Evolutionary conservation across 2,888 invertebrate species (phyloP), one percentile per base, ranked within the genome.

Genomic region (Elmis aenea): DNA sequence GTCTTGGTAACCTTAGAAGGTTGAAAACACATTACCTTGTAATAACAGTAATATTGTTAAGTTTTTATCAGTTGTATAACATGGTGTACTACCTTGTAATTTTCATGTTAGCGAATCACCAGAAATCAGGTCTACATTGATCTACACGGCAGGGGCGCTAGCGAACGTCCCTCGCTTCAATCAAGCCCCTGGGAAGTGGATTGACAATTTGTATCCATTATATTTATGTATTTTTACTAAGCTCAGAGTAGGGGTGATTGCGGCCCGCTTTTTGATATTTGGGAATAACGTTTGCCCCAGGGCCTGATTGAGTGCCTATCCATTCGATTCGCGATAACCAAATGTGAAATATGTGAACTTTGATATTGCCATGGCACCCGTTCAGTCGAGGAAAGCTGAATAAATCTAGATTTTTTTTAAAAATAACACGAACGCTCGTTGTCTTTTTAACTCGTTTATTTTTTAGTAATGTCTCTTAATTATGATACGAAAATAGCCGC

Each of bases 131-230:
- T 44, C 46, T 47, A 48, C 46, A 50, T 48, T 50, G 52, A 49
- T 50, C 52, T 48, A 46, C 42, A 45, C 47, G 36, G 41, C 40
- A 45, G 38, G 45, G 45, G 42, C 38, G 36, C 38, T 30, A 38
- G 36, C 32, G 36, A 38, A 37, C 42, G 38, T 52, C 50, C 52
- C 50, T 38, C 52, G 43, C 51, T 57, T 59, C 59, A 60, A 63
- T 62, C 61, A 60, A 60, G 50, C 63, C 61, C 58, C 55, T 51
- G 59, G 62, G 62, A 58, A 57, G 58, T 51, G 56, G 59, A 62
- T 61, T 62, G 63, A 61, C 63, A 62, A 62, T 62, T 63, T 62
- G 63, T 62, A 61, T 63, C 61, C 63, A 62, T 62, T 63, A 63
- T 62, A 62, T 63, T 62, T 62, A 63, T 63, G 63, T 61, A 61